Evolutionary conservation across 1,140 invertebrate species (phyloP).

Genomic region (Sarcophaga peregrina): DNA sequence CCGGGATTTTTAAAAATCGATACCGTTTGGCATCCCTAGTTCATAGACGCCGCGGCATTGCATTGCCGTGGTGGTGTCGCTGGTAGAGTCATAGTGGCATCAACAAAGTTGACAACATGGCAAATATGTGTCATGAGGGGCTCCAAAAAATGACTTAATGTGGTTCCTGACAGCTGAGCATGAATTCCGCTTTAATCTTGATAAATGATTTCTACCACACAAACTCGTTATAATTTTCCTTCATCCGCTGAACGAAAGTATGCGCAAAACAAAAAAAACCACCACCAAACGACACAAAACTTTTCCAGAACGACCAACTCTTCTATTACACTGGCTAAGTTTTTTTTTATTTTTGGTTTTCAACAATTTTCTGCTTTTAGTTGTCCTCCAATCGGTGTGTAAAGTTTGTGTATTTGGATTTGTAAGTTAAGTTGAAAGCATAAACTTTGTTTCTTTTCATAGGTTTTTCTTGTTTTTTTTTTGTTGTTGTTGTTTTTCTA

Average conservation of each 20-base stretch:
- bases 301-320: neutral
- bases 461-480: neutral
- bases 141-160: conserved; percentile 30
- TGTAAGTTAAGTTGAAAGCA: neutral
- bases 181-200: conserved; percentile 26
- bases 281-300: too few species aligned
- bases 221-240: too few species aligned
- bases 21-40: too few species aligned
- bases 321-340: neutral
- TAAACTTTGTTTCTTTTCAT: conserved; percentile 16
- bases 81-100: neutral
- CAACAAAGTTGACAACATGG: conserved; percentile 21
- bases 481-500: neutral
- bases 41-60: neutral
- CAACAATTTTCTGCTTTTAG: neutral
- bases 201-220: conserved; percentile 12
- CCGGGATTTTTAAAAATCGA: too few species aligned
- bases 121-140: conserved; percentile 24
- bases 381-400: neutral
- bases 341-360: too few species aligned
- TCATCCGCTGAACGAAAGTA: too few species aligned
- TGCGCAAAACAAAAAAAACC: too few species aligned
- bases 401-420: neutral
- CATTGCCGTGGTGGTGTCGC: neutral
- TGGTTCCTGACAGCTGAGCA: conserved; percentile 35